Percentiles rank a stretch among this genome's conserved stretches.
phyloP scores from a whole-genome alignment of 2,888 invertebrate species.

The Lycophotia porphyrea region DNA sequence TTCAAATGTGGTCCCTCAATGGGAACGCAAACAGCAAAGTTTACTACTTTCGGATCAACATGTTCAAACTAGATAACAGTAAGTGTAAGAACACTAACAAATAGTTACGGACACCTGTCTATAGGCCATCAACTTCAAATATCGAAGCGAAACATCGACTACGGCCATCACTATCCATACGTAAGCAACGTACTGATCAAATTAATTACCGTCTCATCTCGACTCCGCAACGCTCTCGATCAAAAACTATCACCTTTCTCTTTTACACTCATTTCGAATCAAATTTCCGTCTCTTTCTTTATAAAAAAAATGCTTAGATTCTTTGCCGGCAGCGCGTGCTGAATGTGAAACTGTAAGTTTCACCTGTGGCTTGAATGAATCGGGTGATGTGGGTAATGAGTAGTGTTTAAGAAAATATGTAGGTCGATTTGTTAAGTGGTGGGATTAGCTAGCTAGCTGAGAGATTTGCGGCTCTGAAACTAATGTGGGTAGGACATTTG shows the following conservation, averaged over 20 bases:
- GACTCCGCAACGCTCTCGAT: conserved; percentile 78
- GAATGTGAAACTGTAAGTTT: conserved; percentile 87
- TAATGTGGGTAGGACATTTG: background rate
- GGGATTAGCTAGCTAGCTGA: conserved; percentile 23
- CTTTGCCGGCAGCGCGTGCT: conserved; percentile 84
- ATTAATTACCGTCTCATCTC: conserved; percentile 89
- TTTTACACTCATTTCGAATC: conserved; percentile 64
- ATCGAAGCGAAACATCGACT: conserved; percentile 67
- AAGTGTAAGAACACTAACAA: background rate
- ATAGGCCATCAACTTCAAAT: background rate
- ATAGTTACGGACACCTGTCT: background rate
- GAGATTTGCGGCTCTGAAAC: background rate
- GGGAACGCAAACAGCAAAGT: no score
- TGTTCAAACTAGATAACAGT: background rate
- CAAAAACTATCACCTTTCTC: conserved; percentile 77
- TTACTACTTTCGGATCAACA: background rate
- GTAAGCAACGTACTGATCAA: conserved; percentile 86
- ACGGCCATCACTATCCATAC: conserved; percentile 75
- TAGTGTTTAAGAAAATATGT: conserved; percentile 57
- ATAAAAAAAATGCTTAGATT: conserved; percentile 81
- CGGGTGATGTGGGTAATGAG: conserved; percentile 71
- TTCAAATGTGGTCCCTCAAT: no score
- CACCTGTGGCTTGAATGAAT: conserved; percentile 85
- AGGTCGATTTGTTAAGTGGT: conserved; percentile 50
- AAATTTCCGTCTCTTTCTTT: conserved; percentile 67